Percentiles rank a stretch among this genome's conserved stretches.
phyloP scores from a whole-genome alignment of 2,113 vertebrate species.

The Haliaeetus leucogaster region DNA sequence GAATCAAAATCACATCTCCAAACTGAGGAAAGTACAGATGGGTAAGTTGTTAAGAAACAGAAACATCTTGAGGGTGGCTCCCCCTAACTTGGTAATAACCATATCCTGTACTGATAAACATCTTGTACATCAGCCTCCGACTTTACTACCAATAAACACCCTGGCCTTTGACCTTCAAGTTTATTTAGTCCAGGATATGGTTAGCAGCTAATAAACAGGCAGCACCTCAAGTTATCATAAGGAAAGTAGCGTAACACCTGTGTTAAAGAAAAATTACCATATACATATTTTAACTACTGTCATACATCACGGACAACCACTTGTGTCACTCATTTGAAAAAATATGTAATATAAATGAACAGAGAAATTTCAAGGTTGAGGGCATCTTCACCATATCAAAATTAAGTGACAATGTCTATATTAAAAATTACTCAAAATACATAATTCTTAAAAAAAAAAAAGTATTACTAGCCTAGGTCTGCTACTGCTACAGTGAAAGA shows the following conservation, averaged over 20 bases:
- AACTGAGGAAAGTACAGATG: neutral
- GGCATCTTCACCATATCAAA: neutral
- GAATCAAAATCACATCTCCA: neutral
- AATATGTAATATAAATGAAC: fast-evolving
- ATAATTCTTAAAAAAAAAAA: neutral
- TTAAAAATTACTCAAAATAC: neutral
- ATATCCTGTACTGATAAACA: conserved; percentile 53
- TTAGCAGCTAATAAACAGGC: conserved; percentile 69
- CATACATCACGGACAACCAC: neutral
- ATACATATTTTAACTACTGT: neutral
- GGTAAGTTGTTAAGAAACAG: neutral
- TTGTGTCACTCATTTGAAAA: neutral
- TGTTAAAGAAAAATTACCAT: neutral
- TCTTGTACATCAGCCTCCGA: conserved; percentile 54
- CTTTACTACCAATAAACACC: conserved; percentile 69
- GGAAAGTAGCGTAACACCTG: neutral
- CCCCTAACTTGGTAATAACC: neutral
- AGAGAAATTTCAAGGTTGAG: neutral
- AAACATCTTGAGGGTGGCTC: conserved; percentile 6
- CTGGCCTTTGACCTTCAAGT: conserved; percentile 46
- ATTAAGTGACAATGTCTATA: neutral
- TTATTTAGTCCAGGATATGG: conserved; percentile 66
- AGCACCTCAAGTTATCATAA: conserved; percentile 43
- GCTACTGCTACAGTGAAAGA: neutral
- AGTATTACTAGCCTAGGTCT: neutral